phyloP scores from a whole-genome alignment of 2,113 vertebrate genomes.

The Dissostichus mawsoni region DNA sequence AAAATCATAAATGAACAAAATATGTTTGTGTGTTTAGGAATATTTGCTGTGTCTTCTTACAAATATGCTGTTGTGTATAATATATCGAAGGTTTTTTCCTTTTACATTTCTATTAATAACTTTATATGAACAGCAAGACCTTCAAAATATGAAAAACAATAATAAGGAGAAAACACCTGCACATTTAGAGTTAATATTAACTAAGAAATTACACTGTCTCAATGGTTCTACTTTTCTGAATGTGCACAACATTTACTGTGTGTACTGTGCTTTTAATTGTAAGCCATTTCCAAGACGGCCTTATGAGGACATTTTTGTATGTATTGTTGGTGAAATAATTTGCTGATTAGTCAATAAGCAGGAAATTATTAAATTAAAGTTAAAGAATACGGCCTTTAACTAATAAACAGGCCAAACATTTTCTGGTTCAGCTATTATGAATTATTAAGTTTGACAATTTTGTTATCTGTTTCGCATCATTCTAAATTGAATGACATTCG shows the following conservation, averaged over 20 bases:
- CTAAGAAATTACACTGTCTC: background rate
- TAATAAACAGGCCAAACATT: background rate
- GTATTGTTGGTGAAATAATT: background rate
- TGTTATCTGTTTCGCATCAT: background rate
- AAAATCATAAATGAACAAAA: background rate
- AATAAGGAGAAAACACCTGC: background rate
- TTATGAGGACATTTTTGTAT: background rate
- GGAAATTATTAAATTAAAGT: background rate
- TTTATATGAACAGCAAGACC: background rate
- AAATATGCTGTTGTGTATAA: background rate
- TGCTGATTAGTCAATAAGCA: background rate
- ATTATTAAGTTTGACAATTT: background rate
- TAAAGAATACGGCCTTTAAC: background rate
- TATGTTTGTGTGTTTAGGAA: background rate
- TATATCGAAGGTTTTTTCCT: no score
- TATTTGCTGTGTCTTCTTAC: no score
- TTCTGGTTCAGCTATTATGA: background rate
- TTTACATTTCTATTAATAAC: background rate
- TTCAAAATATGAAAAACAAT: background rate
- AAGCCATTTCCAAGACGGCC: background rate
- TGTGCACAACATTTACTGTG: background rate
- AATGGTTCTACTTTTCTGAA: background rate
- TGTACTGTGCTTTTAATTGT: background rate
- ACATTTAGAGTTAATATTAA: background rate
- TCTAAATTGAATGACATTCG: no score